Conservation (phyloP, 2,113 vertebrate species). For the Sander lucioperca region DNA sequence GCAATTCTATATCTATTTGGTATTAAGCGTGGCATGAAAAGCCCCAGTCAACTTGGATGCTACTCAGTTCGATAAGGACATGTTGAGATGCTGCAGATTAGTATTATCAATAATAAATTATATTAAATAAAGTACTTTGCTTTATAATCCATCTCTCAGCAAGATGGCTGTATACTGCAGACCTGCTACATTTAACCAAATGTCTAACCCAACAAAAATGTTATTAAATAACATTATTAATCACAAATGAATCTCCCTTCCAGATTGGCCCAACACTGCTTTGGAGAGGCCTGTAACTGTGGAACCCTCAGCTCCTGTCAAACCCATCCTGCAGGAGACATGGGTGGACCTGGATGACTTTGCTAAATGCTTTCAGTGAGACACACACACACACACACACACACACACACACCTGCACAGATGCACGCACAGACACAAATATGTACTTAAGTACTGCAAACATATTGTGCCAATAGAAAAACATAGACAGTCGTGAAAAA, state of each 20-base stretch:
- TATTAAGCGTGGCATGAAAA: slow-evolving; percentile 25
- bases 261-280: slow-evolving; percentile 49
- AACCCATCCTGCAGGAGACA: slow-evolving; percentile 79
- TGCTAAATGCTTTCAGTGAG: slow-evolving; percentile 93
- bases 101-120: neutral
- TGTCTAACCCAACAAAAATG: neutral
- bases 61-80: neutral
- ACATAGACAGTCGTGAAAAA: neutral
- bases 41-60: neutral
- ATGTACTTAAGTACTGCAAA: neutral
- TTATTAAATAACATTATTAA: neutral
- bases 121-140: neutral
- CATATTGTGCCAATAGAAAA: neutral
- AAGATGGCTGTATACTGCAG: neutral
- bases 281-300: slow-evolving; percentile 35
- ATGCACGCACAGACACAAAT: neutral
- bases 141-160: slow-evolving; percentile 18
- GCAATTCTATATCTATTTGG: slow-evolving; percentile 1
- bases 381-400: neutral
- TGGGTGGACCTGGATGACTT: slow-evolving; percentile 93
- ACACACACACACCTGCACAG: neutral
- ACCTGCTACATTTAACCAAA: neutral
- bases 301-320: slow-evolving; percentile 49
- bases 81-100: neutral
- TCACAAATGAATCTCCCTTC: neutral